These are phyloP conservation scores for Lepidocyrtoides sp. DNA, from an alignment of 2,888 invertebrate species.

Conservation along the genomic window DNA sequence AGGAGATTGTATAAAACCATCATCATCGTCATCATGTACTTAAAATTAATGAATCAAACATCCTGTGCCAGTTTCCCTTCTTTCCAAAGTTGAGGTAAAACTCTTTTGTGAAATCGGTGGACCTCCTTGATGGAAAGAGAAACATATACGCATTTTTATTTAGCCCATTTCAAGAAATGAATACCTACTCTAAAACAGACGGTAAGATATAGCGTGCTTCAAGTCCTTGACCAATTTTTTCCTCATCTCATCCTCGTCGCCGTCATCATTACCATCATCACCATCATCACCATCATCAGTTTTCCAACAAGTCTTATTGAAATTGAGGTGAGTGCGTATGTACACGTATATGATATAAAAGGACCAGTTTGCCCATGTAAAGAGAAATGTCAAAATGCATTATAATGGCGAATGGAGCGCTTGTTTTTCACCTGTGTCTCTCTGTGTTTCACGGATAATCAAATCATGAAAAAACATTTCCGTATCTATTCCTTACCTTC, in stretches of 20 bases:
- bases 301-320: slow-evolving; percentile 26
- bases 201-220: background rate
- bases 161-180: background rate
- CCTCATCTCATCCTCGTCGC: background rate
- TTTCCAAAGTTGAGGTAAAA: slow-evolving; percentile 7
- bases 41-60: slow-evolving; percentile 50
- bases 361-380: no score
- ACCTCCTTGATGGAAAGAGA: slow-evolving; percentile 50
- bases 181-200: slow-evolving; percentile 1
- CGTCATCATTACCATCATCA: no score
- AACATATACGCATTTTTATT: background rate
- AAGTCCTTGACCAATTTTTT: slow-evolving; percentile 67
- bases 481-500: no score
- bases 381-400: slow-evolving; percentile 28
- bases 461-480: no score
- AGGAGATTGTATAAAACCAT: background rate
- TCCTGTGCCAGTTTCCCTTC: slow-evolving; percentile 33
- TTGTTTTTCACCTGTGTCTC: no score
- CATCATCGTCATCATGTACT: background rate
- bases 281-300: slow-evolving; percentile 2
- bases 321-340: background rate
- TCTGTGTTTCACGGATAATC: no score
- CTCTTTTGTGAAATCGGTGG: slow-evolving; percentile 27
- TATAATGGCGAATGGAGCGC: no score
- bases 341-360: background rate